phyloP scores from a whole-genome alignment of 2,888 invertebrate genomes.

The Ectemnius continuus region DNA sequence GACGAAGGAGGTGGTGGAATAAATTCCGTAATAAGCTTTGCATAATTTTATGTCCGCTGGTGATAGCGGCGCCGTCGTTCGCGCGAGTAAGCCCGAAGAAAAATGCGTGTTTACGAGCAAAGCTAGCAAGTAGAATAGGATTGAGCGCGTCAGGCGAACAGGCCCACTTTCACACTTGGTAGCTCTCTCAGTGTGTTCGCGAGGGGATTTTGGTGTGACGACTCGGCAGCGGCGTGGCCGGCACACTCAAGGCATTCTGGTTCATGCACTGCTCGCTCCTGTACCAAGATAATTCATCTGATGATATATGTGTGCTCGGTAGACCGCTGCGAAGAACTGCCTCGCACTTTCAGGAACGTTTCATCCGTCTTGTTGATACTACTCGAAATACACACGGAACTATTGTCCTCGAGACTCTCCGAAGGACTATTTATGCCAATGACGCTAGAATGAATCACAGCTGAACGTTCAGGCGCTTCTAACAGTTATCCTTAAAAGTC shows the following conservation, averaged over 20 bases:
- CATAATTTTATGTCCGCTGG: conserved; percentile 30
- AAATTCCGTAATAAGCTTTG: conserved; percentile 45
- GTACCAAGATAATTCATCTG: conserved; percentile 19
- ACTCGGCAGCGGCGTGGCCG: conserved; percentile 14
- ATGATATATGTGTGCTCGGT: conserved; percentile 3
- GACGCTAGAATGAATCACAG: too few species aligned
- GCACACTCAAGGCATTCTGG: conserved; percentile 18
- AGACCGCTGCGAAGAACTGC: conserved; percentile 2
- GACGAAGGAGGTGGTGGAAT: conserved; percentile 22
- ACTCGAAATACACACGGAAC: too few species aligned
- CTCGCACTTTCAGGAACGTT: background rate
- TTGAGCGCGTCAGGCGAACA: conserved; percentile 15
- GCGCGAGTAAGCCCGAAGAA: conserved; percentile 21
- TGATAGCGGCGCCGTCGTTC: conserved; percentile 8
- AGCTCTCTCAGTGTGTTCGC: conserved; percentile 10
- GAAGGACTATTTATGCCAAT: too few species aligned
- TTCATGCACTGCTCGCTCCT: conserved; percentile 17
- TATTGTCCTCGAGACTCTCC: too few species aligned
- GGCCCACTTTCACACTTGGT: conserved; percentile 50
- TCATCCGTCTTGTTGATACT: background rate
- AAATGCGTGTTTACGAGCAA: conserved; percentile 33
- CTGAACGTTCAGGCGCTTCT: too few species aligned
- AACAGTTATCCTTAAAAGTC: too few species aligned
- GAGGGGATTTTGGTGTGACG: conserved; percentile 24
- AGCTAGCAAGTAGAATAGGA: conserved; percentile 17